phyloP scores from a whole-genome alignment of 1,140 invertebrate species.

The Hypsibius dujardini region DNA sequence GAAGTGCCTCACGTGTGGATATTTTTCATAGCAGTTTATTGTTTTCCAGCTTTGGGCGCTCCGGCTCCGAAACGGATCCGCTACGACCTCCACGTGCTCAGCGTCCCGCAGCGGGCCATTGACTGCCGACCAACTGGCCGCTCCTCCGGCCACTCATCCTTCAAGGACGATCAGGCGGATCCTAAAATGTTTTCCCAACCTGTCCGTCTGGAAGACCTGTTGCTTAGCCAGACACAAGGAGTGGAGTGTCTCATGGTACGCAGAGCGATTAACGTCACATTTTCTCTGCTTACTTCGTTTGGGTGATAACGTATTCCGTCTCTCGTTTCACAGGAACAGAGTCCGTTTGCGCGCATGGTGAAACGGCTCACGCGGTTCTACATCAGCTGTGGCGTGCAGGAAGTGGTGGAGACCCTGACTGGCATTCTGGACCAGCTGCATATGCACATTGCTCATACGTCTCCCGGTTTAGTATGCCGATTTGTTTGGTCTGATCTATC shows the following conservation, averaged over 20 bases:
- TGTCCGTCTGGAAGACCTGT: slow-evolving; percentile 56
- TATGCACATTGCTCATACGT: slow-evolving; percentile 33
- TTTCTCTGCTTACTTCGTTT: background rate
- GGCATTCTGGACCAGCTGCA: slow-evolving; percentile 45
- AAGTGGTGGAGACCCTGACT: slow-evolving; percentile 44
- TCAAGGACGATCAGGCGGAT: background rate
- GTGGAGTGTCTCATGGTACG: background rate
- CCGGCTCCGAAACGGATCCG: slow-evolving; percentile 6
- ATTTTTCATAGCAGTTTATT: background rate
- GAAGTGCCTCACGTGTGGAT: too few species aligned
- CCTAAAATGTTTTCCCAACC: slow-evolving; percentile 68
- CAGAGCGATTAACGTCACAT: background rate
- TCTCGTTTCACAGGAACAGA: slow-evolving; percentile 32
- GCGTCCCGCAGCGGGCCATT: slow-evolving; percentile 16
- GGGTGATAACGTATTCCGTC: background rate
- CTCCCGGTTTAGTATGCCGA: slow-evolving; percentile 28
- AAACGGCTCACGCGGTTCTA: slow-evolving; percentile 80
- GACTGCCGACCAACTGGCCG: background rate
- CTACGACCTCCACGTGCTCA: slow-evolving; percentile 10
- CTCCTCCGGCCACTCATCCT: too few species aligned
- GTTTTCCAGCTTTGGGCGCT: slow-evolving; percentile 8
- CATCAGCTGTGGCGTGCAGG: slow-evolving; percentile 46
- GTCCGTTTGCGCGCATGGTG: slow-evolving; percentile 46
- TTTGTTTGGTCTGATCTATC: too few species aligned
- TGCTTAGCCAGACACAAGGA: slow-evolving; percentile 42